Evolutionary conservation across 2,888 invertebrate species (phyloP), one percentile per base, ranked within the genome.

Genomic region (Drosophila nigricruria): DNA sequence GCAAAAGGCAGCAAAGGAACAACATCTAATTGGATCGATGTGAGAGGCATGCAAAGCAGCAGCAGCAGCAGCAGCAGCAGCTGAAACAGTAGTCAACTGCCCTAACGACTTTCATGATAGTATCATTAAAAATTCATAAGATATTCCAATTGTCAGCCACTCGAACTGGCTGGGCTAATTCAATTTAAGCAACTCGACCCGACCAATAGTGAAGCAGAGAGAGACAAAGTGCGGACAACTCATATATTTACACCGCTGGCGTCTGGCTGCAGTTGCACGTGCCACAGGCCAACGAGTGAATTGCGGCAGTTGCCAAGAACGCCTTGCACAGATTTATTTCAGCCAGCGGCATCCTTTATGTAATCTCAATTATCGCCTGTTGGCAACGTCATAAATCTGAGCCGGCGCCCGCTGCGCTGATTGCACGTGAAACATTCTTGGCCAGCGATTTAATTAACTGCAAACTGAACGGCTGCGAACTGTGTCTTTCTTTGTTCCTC

Each of bases 331-430:
- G 89, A 89, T 86, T 86, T 82, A 86, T 89, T 89, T 85, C 80
- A 84, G 77, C 25, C 59, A 32, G 57, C 45, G 47, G 61, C 73
- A 57, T 67, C 70, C 74, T 82, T 86, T 77, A 86, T 80, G 77
- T 89, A 79, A 82, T 84, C 89, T 86, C 86, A 86, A 86, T 86
- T 89, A 88, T 88, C 82, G 88, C 82, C 85, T 75, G 57, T 82
- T 82, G 86, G 88, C 72, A 68, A 73, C 62, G 71, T 78, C 88
- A 86, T 86, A 86, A 86, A 75, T 79, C 73, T 74, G 70, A 71
- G 71, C 70, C 58, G 65, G 50, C 49, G 45, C 68, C 66, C 58
- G 61, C 65, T 62, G 70, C 73, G 45, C 67, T 74, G 77, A 82
- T 83, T 85, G 82, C 80, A 88, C 56, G 75, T 67, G 69, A 70